A percentile compares a stretch with the other conserved stretches of the same genome.
Evolutionary conservation across 64 coral and sea anemone genomes (phyloP).

Genomic region (Stichodactyla helianthus): DNA sequence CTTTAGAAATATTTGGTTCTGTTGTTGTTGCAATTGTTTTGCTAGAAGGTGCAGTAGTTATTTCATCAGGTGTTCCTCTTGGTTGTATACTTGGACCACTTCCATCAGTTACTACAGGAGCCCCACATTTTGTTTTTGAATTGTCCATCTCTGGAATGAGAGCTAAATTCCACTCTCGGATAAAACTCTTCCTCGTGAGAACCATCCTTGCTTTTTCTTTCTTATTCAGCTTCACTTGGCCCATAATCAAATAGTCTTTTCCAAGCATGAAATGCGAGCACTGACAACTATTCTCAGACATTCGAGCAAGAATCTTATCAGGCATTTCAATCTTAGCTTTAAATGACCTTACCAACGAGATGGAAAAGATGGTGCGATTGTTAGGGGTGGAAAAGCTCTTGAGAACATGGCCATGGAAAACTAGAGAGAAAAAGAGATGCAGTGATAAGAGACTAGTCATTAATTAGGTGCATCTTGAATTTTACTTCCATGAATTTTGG

Average conservation of each 20-base stretch:
- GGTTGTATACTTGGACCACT: not conserved
- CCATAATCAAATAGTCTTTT: not conserved
- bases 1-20: not conserved
- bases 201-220: not conserved
- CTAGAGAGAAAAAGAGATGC: not conserved
- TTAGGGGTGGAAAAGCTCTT: not conserved
- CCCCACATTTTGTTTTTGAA: not conserved
- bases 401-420: constrained; percentile 11
- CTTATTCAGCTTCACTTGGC: not conserved
- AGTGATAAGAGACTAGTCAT: too few species aligned
- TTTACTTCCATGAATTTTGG: too few species aligned
- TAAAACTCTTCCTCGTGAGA: constrained; percentile 6
- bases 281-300: not conserved
- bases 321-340: not conserved
- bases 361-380: not conserved
- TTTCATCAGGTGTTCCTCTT: not conserved
- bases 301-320: not conserved
- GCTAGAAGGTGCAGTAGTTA: not conserved
- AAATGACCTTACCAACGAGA: not conserved
- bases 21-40: not conserved
- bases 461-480: too few species aligned
- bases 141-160: not conserved
- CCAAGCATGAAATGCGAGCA: not conserved
- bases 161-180: not conserved
- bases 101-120: not conserved